Conservation (phyloP, 2,888 invertebrate species). For the Trichogramma evanescens region DNA sequence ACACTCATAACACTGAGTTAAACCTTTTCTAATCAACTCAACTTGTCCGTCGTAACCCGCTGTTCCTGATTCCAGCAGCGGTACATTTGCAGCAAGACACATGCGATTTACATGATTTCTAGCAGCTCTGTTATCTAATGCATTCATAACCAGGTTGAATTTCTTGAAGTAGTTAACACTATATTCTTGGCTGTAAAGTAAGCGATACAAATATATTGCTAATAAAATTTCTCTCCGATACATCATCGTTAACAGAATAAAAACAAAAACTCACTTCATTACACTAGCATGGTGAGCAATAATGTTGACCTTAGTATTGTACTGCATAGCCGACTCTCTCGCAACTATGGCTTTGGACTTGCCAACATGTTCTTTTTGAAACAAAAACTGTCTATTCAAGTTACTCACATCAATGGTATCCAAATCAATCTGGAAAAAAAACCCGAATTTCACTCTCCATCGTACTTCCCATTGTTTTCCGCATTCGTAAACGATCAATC, state of each 20-base stretch:
- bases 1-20: conserved; percentile 96
- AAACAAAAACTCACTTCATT: conserved; percentile 61
- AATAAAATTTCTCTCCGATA: neutral
- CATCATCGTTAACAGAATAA: neutral
- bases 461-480: neutral
- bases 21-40: conserved; percentile 76
- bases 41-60: conserved; percentile 96
- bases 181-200: conserved; percentile 69
- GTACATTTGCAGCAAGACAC: conserved; percentile 91
- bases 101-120: conserved; percentile 98
- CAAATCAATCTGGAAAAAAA: conserved; percentile 82
- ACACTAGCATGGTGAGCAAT: conserved; percentile 89
- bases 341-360: conserved; percentile 94
- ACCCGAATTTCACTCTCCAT: no score
- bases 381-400: conserved; percentile 97
- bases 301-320: conserved; percentile 84
- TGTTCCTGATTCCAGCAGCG: conserved; percentile 94
- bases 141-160: conserved; percentile 90
- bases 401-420: conserved; percentile 99
- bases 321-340: conserved; percentile 76
- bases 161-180: conserved; percentile 85
- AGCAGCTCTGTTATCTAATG: conserved; percentile 92
- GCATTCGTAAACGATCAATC: neutral
- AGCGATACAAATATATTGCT: conserved; percentile 6
- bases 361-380: conserved; percentile 96